Base-by-base conservation (phyloP, 2,797 vertebrate genomes). In the Botia almorhae region DNA sequence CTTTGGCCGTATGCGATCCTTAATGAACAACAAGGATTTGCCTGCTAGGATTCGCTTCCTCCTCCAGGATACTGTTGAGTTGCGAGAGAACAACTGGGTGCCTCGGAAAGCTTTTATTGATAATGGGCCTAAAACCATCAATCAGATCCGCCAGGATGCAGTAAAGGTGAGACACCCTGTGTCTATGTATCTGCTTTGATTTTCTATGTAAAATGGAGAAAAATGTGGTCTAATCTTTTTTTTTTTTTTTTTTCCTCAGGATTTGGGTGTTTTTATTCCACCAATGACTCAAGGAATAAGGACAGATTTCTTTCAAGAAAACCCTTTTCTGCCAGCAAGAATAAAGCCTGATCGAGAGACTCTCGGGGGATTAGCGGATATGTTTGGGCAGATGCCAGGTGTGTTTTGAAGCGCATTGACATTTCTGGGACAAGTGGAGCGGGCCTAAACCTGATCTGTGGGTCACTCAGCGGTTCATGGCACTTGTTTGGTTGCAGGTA, bases 361-460 rank as follows among this genome's bases (percentile, higher is more conserved):
- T 91, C 96, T 98, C 0, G 97, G 98, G 85, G 97, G 98, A 87
- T 94, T 99, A 93, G 96, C 98, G 70, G 98, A 99, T 90, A 98
- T 99, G 97, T 99, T 99, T 93, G 97, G 98, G 91, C 98, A 99
- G 93, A 99, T 99, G 98, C 97, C 96, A 94, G 97, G 97, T 98
- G 87, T 8, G 76, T 88, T 1, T 5, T 10, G 7, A 72, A 65
- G 17, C 19, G 14, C 12, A 8, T 23, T 69, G 14, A 51, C 13
- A 11, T 75, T 64, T 74, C 46, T 69, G 8, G 39, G 50, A 56
- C 17, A 2, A 61, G n/a, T 36, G 19, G 81, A 67, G 12, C 50
- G 0, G 85, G 50, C 84, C 48, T 75, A 29, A 21, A 79, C 23
- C 17, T 61, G 50, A 2, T n/a, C 12, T 60, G 7, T 69, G 16